Evolutionary conservation across 1,140 invertebrate genomes (phyloP).

Genomic region (Heterodera schachtii): DNA sequence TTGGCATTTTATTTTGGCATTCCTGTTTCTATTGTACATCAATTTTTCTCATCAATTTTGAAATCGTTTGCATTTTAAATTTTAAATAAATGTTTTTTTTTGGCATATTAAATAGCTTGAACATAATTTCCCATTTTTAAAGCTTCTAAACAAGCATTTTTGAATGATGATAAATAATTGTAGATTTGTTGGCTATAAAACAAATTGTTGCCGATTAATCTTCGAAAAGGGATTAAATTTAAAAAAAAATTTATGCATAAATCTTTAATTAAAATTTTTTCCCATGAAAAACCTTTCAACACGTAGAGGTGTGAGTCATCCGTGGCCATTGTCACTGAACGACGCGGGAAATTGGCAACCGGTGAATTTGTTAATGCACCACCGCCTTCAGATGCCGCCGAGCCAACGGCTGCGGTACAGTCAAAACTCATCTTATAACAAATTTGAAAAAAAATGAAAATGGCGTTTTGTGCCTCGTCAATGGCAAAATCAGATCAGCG

Average conservation of each 20-base stretch:
- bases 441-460: neutral
- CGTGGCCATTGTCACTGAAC: constrained; percentile 54
- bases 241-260: no score
- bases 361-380: neutral
- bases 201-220: no score
- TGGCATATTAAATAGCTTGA: neutral
- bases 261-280: neutral
- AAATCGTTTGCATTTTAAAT: no score
- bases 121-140: neutral
- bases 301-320: constrained; percentile 58
- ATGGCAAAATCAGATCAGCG: neutral
- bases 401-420: neutral
- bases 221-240: no score
- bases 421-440: constrained; percentile 25
- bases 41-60: no score
- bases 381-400: neutral
- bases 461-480: neutral
- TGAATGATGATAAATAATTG: no score
- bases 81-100: neutral
- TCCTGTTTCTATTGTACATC: no score
- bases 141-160: no score
- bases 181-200: no score
- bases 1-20: no score
- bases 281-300: constrained; percentile 26
- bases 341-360: constrained; percentile 53